Evolutionary conservation across 2,113 vertebrate genomes (phyloP), one percentile per base, ranked within the genome.

Genomic region (Hydrolagus affinis): DNA sequence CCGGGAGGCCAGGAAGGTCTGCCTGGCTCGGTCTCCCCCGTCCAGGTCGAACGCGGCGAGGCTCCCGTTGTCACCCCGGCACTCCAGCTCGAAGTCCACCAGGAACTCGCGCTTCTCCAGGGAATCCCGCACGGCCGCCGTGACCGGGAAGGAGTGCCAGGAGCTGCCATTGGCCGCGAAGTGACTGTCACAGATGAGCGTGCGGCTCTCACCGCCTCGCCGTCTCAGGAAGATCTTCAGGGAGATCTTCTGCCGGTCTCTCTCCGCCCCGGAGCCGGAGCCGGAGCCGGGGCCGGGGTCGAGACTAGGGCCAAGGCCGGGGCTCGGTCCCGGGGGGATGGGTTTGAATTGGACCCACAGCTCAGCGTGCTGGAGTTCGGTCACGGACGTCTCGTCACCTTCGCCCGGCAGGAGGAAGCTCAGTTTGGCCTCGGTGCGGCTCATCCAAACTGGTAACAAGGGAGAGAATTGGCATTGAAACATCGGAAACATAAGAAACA

Each of bases 1-100:
- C 87, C 92, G 92, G 0, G 96, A 95, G 86, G 95, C 91, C 88
- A 99, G 86, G 87, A 98, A 99, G 4, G 98, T 96, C 87, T 94
- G 95, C 25, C 95, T 90, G 23, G 93, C 88, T 78, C 86, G 8
- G 86, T 93, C 89, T 8, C 87, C 66, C 0, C 87, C 68, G 62
- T 88, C 87, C 11, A 88, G 56, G 14, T 72, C 7, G 89, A 74
- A 0, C 89, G 89, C 32, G 21, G 85, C 62, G 86, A 88, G 9
- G 11, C 23, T 72, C 1, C 2, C 11, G 14, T 28, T 25, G 28
- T 9, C 25, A 0, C 89, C 91, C 3, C 56, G 64, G 25, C 94
- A 94, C 4, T 89, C 90, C 83, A 96, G 90, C 23, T 95, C 92
- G 86, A 97, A 89, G 1, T 59, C 70, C 21, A 97, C 89, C 3